Base-by-base conservation (phyloP, 2,888 invertebrate species). In the Pelosia muscerda region DNA sequence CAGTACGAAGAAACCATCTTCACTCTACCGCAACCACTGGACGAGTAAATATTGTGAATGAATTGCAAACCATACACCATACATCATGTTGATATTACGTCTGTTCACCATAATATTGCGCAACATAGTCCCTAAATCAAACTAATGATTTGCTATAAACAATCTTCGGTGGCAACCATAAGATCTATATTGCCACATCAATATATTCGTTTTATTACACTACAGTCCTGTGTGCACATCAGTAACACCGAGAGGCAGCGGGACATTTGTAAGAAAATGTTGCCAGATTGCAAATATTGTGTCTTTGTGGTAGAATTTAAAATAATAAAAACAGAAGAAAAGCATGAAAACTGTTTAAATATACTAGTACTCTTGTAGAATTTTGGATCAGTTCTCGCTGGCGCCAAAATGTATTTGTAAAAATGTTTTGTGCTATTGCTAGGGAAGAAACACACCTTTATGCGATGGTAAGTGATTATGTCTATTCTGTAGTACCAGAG, bases 201-300 rank as follows among this genome's bases (percentile, higher is more conserved):
- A 11, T 23, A 19, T 19, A 34, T 15, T 58, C n/a, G 26, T 54
- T 57, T n/a, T 76, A 69, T 3, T 22, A 6, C 67, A 11, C 9
- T 65, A 53, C 49, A 42, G 56, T 68, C 54, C 23, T 22, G 59
- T 25, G 22, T 34, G 4, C 22, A 34, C 55, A 66, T 63, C 65
- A 65, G 69, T 72, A 72, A 60, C 57, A 69, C 55, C 1, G 23
- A 23, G 11, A 13, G 19, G 23, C 3, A 58, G 61, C 34, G 54
- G 54, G 71, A 72, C 65, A 62, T 63, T 65, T 8, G 31, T 68
- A 49, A 53, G 57, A 38, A 8, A 72, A 67, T 77, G 78, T 77
- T 60, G 22, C 76, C 69, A 72, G 49, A 10, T 31, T 42, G n/a
- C 54, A 42, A 15, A 26, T 38, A 57, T 68, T 34, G 10, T 73